Conservation (phyloP, 2,888 invertebrate genomes). For the Leptinotarsa juncta region DNA sequence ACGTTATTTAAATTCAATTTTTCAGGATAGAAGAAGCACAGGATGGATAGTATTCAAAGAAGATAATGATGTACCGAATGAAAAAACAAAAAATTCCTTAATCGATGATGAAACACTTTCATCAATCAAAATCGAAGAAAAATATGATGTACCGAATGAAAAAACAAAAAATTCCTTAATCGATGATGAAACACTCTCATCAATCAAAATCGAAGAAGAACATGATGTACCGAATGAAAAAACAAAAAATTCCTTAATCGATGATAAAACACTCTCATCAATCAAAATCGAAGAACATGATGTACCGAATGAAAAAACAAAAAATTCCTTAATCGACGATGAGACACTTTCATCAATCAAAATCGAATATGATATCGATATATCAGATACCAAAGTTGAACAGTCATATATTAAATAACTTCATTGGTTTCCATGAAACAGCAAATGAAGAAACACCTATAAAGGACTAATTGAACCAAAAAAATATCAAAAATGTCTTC, state of each 20-base stretch:
- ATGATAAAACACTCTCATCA: no score
- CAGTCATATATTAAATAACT: background rate
- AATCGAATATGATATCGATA: conserved; percentile 7
- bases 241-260: no score
- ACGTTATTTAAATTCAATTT: background rate
- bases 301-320: background rate
- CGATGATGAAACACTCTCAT: no score
- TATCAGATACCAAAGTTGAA: conserved; percentile 6
- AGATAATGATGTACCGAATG: background rate
- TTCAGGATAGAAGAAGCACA: conserved; percentile 5
- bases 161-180: no score
- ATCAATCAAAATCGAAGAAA: background rate
- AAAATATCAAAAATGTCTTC: background rate
- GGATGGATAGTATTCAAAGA: background rate
- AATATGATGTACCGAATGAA: no score
- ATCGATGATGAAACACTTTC: background rate
- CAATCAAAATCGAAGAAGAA: no score
- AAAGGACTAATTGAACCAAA: background rate
- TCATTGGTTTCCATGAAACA: background rate
- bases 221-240: no score
- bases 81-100: background rate
- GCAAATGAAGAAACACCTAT: background rate
- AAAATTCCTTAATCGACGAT: background rate
- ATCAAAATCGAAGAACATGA: background rate
- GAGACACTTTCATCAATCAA: background rate